phyloP scores from a whole-genome alignment of 2,797 vertebrate species.

The Phrynocephalus guinanensis region DNA sequence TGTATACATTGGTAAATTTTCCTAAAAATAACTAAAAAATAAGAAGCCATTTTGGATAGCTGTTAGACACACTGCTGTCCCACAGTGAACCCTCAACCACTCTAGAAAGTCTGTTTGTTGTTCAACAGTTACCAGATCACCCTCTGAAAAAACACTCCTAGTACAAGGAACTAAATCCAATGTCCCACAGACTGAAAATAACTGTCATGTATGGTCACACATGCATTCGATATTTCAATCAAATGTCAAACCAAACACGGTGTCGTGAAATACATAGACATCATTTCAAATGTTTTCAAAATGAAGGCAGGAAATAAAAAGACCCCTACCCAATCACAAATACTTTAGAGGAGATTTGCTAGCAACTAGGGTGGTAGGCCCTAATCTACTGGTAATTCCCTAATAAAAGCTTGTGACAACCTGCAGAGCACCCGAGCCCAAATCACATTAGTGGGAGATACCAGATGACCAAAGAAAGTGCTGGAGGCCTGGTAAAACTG shows the following conservation, averaged over 20 bases:
- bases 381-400: constrained; percentile 81
- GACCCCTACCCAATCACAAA: constrained; percentile 50
- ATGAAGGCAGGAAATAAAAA: constrained; percentile 58
- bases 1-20: background rate
- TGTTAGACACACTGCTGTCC: background rate
- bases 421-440: constrained; percentile 92
- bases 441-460: constrained; percentile 88
- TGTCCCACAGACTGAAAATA: too few species aligned
- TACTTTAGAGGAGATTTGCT: constrained; percentile 74
- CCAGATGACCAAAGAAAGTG: constrained; percentile 87
- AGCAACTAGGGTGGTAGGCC: constrained; percentile 82
- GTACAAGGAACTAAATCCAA: background rate
- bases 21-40: background rate
- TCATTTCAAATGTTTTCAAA: constrained; percentile 1
- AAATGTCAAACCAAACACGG: background rate
- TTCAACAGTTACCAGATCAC: too few species aligned
- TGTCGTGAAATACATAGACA: background rate
- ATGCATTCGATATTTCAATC: constrained; percentile 29
- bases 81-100: background rate
- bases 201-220: background rate
- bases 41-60: background rate
- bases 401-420: constrained; percentile 87
- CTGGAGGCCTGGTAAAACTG: constrained; percentile 80
- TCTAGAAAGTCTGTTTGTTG: background rate
- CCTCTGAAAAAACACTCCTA: background rate